phyloP scores from a whole-genome alignment of 2,888 invertebrate genomes.

The Odiellus spinosus region DNA sequence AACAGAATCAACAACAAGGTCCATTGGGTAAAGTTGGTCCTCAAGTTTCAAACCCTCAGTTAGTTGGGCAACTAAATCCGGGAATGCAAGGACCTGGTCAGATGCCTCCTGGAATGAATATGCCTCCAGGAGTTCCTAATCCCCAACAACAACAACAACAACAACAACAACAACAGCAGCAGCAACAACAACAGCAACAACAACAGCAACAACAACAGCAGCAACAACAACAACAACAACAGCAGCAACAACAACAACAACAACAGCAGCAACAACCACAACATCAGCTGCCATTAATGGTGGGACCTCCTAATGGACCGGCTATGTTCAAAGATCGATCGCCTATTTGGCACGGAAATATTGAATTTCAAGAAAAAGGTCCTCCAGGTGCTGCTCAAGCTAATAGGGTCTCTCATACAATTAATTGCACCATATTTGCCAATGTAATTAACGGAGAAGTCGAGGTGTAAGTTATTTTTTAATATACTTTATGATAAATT shows the following conservation, averaged over 20 bases:
- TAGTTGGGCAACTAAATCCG: conserved; percentile 1
- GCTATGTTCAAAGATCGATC: background rate
- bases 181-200: conserved; percentile 1
- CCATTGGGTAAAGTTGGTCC: background rate
- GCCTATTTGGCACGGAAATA: conserved; percentile 55
- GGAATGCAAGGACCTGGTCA: background rate
- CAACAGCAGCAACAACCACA: background rate
- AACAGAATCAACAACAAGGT: background rate
- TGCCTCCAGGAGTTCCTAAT: background rate
- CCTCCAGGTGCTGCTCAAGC: conserved; percentile 4
- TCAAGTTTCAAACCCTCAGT: background rate
- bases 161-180: background rate
- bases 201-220: conserved; percentile 8
- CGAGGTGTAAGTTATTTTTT: conserved; percentile 60
- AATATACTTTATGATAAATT: too few species aligned
- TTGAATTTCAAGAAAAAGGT: conserved; percentile 84
- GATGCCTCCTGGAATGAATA: conserved; percentile 1
- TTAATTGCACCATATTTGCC: conserved; percentile 53
- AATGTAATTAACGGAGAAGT: conserved; percentile 60
- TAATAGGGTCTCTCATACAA: conserved; percentile 48
- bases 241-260: background rate
- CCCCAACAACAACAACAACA: conserved; percentile 1
- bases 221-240: conserved; percentile 1
- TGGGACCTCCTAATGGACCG: conserved; percentile 1
- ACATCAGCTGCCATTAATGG: conserved; percentile 7